Percentiles rank a stretch among this genome's conserved stretches.
These are phyloP conservation scores for Chloroclysta siterata DNA, from an alignment of 2,888 invertebrate genomes.

Conservation along the genomic window DNA sequence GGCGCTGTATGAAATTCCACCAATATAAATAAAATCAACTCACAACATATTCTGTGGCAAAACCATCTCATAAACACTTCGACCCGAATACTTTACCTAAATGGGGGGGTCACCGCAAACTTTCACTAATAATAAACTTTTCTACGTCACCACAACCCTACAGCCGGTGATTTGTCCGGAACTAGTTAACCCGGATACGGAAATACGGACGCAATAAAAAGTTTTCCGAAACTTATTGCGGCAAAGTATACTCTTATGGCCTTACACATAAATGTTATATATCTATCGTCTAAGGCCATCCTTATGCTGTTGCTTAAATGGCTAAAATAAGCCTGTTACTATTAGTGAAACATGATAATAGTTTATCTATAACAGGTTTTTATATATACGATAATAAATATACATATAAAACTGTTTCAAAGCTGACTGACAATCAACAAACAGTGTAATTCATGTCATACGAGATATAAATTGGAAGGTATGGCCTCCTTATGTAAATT, in stretches of 20 bases:
- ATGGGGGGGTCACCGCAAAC: slow-evolving; percentile 35
- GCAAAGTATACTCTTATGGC: slow-evolving; percentile 16
- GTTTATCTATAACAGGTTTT: too few species aligned
- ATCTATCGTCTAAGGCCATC: neutral
- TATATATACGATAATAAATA: too few species aligned
- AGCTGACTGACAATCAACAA: too few species aligned
- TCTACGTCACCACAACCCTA: slow-evolving; percentile 35
- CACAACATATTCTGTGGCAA: slow-evolving; percentile 18
- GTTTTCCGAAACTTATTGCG: slow-evolving; percentile 35
- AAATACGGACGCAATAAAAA: slow-evolving; percentile 40
- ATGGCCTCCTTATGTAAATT: too few species aligned
- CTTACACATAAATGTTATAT: neutral
- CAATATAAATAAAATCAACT: too few species aligned
- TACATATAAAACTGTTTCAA: too few species aligned
- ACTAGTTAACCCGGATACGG: slow-evolving; percentile 43
- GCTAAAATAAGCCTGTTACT: too few species aligned
- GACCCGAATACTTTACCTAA: slow-evolving; percentile 31
- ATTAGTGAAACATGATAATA: too few species aligned
- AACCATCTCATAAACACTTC: slow-evolving; percentile 30
- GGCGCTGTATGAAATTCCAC: too few species aligned
- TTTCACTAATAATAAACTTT: slow-evolving; percentile 48
- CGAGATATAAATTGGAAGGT: too few species aligned
- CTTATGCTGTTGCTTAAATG: too few species aligned
- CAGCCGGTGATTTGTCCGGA: slow-evolving; percentile 45
- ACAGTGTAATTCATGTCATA: too few species aligned